Evolutionary conservation across 2,113 vertebrate genomes (phyloP).

Genomic region (Corythornis madagascariensis): DNA sequence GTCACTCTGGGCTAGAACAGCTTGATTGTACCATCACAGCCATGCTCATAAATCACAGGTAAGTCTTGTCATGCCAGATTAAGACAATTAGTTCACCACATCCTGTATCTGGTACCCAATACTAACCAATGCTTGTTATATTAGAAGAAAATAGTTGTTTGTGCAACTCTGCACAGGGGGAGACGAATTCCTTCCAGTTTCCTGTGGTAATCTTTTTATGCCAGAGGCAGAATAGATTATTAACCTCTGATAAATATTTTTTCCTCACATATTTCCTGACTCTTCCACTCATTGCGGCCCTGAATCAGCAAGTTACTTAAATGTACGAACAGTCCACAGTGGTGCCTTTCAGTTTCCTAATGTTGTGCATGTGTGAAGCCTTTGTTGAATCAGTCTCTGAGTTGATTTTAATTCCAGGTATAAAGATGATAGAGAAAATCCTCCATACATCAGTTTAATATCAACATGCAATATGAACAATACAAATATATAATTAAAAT

Average conservation of each 20-base stretch:
- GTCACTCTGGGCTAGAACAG: neutral
- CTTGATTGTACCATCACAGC: neutral
- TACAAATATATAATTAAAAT: neutral
- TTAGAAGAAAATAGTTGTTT: neutral
- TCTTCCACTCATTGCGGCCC: neutral
- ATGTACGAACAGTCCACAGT: neutral
- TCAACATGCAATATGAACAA: neutral
- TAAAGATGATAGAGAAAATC: neutral
- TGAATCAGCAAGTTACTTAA: neutral
- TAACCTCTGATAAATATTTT: neutral
- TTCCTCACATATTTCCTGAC: neutral
- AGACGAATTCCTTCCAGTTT: conserved; percentile 22
- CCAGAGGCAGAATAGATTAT: neutral
- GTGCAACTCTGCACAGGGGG: neutral
- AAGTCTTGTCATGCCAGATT: neutral
- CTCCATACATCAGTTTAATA: neutral
- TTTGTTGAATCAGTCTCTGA: neutral
- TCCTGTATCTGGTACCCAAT: neutral
- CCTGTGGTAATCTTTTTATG: neutral
- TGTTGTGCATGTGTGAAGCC: neutral
- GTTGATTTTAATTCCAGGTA: neutral
- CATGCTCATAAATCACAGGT: neutral
- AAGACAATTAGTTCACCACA: neutral
- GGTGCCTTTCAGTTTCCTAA: neutral
- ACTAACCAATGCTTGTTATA: neutral